Evolutionary conservation across 2,113 vertebrate genomes (phyloP).

Genomic region (Tichodroma muraria): DNA sequence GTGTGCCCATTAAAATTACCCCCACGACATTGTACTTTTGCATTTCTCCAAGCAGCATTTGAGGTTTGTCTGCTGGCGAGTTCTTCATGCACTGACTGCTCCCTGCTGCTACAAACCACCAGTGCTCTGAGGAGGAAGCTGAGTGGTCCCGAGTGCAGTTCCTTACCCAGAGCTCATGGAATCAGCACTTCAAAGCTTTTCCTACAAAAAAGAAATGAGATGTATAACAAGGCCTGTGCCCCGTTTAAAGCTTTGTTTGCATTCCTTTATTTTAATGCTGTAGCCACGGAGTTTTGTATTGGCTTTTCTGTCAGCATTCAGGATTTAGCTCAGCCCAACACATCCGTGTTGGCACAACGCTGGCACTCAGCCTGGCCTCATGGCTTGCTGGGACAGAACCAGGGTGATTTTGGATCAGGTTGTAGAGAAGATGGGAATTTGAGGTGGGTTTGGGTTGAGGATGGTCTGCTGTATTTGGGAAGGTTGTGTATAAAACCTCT

Average conservation of each 20-base stretch:
- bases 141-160: background rate
- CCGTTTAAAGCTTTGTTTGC: background rate
- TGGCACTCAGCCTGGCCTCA: background rate
- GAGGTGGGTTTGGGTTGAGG: background rate
- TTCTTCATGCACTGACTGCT: background rate
- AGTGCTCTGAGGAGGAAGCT: background rate
- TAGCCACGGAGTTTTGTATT: background rate
- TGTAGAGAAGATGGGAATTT: background rate
- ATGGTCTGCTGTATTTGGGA: background rate
- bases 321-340: background rate
- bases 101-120: fast-evolving
- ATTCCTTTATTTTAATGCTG: background rate
- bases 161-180: background rate
- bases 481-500: background rate
- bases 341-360: fast-evolving
- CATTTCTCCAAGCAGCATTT: background rate
- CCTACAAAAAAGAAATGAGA: background rate
- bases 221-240: background rate
- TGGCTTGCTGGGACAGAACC: fast-evolving
- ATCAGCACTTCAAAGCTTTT: background rate
- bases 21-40: fast-evolving
- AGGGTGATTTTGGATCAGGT: background rate
- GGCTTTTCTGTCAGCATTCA: background rate
- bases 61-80: background rate
- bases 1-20: background rate